Evolutionary conservation across 1,140 invertebrate species (phyloP).

Genomic region (Cyphomyrmex costatus): DNA sequence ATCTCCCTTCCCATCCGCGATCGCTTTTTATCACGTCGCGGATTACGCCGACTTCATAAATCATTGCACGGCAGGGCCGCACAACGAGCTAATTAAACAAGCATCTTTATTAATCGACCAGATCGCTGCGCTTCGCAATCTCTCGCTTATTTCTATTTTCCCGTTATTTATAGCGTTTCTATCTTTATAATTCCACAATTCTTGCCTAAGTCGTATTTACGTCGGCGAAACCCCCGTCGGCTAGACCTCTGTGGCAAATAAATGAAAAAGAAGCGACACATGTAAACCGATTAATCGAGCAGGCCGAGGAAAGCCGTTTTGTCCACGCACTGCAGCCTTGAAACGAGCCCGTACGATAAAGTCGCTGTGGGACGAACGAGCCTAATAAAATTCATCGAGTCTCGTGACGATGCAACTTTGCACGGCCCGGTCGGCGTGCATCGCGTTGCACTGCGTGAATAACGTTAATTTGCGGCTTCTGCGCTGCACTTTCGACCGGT

Average conservation of each 20-base stretch:
- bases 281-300: slow-evolving; percentile 60
- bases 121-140: not conserved
- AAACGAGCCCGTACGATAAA: slow-evolving; percentile 40
- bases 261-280: slow-evolving; percentile 28
- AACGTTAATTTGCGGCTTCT: slow-evolving; percentile 61
- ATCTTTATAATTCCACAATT: slow-evolving; percentile 57
- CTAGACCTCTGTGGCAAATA: not conserved
- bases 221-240: not conserved
- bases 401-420: slow-evolving; percentile 57
- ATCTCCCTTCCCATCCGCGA: not conserved
- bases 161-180: slow-evolving; percentile 45
- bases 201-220: slow-evolving; percentile 45
- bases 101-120: slow-evolving; percentile 54
- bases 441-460: slow-evolving; percentile 36
- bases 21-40: slow-evolving; percentile 16
- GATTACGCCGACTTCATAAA: slow-evolving; percentile 46
- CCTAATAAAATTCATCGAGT: slow-evolving; percentile 62
- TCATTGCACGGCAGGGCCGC: slow-evolving; percentile 38
- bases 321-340: slow-evolving; percentile 57
- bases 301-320: slow-evolving; percentile 12
- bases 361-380: slow-evolving; percentile 56
- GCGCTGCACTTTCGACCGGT: slow-evolving; percentile 56
- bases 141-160: slow-evolving; percentile 31
- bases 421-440: not conserved
- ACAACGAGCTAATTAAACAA: slow-evolving; percentile 52